A percentile compares a stretch with the other conserved stretches of the same genome.
Evolutionary conservation across 2,797 vertebrate species (phyloP).

Genomic region (Holocentrus rufus): DNA sequence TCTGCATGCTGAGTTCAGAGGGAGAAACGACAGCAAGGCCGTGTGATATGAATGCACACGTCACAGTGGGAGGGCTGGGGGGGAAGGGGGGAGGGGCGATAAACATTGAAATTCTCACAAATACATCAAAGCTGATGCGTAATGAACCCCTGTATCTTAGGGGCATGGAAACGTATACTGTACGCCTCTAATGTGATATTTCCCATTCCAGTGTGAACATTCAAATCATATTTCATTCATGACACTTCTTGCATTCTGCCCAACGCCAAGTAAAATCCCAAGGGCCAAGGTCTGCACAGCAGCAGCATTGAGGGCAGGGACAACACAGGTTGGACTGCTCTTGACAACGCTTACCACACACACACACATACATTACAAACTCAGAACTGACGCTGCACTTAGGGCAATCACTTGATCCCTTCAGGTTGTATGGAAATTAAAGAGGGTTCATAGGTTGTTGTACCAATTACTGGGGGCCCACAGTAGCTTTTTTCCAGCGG

Average conservation of each 20-base stretch:
- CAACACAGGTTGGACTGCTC: constrained; percentile 31
- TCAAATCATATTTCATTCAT: constrained; percentile 79
- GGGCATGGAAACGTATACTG: constrained; percentile 64
- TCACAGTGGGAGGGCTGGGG: constrained; percentile 30
- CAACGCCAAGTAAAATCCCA: constrained; percentile 53
- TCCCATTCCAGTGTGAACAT: constrained; percentile 68
- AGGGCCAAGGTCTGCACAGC: constrained; percentile 52
- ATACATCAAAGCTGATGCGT: constrained; percentile 75
- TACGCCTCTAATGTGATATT: constrained; percentile 69
- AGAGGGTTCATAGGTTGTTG: constrained; percentile 71
- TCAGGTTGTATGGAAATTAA: constrained; percentile 71
- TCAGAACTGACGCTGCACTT: constrained; percentile 17
- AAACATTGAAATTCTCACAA: constrained; percentile 73
- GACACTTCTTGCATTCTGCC: constrained; percentile 62
- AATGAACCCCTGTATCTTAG: constrained; percentile 75
- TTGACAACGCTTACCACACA: constrained; percentile 14
- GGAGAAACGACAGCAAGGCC: constrained; percentile 56
- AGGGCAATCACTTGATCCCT: constrained; percentile 57
- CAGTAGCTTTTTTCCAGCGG: constrained; percentile 23
- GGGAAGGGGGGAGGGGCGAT: constrained; percentile 49
- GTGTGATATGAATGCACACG: constrained; percentile 68
- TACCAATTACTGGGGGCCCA: constrained; percentile 65
- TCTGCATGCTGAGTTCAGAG: constrained; percentile 50
- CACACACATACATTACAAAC: constrained; percentile 1
- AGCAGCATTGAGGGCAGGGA: constrained; percentile 43